Evolutionary conservation across 2,888 invertebrate genomes (phyloP).

Genomic region (Callimorpha dominula): DNA sequence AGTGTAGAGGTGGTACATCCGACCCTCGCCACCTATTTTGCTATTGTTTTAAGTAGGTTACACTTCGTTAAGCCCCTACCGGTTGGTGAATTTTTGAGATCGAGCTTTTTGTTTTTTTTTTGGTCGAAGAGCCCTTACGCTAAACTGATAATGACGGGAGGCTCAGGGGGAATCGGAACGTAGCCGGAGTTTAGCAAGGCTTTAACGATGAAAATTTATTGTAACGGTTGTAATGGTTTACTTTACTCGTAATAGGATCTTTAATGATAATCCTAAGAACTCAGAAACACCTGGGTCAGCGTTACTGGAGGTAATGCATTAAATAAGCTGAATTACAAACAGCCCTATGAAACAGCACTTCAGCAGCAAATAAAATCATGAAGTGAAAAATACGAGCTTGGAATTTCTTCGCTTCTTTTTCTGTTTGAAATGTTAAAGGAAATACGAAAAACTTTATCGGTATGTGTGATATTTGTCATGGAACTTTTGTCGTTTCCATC

Average conservation of each 20-base stretch:
- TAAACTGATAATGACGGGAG: slow-evolving; percentile 84
- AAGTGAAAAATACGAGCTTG: slow-evolving; percentile 18
- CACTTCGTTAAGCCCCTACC: slow-evolving; percentile 84
- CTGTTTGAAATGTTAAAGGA: slow-evolving; percentile 15
- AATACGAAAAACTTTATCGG: slow-evolving; percentile 27
- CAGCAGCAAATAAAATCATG: slow-evolving; percentile 14
- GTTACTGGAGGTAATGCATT: slow-evolving; percentile 27
- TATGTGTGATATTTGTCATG: slow-evolving; percentile 40
- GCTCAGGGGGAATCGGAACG: slow-evolving; percentile 60
- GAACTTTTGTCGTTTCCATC: slow-evolving; percentile 35
- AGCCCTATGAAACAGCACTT: slow-evolving; percentile 13
- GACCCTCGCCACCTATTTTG: slow-evolving; percentile 82
- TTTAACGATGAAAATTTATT: slow-evolving; percentile 82
- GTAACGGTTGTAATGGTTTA: slow-evolving; percentile 74
- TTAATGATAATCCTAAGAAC: slow-evolving; percentile 74
- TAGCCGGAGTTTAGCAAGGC: slow-evolving; percentile 66
- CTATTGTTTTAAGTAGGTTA: slow-evolving; percentile 86
- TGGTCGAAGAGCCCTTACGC: slow-evolving; percentile 72
- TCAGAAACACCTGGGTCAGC: slow-evolving; percentile 71
- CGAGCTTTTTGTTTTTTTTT: slow-evolving; percentile 73
- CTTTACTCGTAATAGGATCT: slow-evolving; percentile 73
- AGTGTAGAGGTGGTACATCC: slow-evolving; percentile 70
- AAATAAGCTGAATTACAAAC: slow-evolving; percentile 45
- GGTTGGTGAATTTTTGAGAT: slow-evolving; percentile 78
- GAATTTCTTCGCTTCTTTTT: slow-evolving; percentile 17